Evolutionary conservation across 1,140 invertebrate genomes (phyloP), one percentile per base, ranked within the genome.

Genomic region (Choristoneura fumiferana): DNA sequence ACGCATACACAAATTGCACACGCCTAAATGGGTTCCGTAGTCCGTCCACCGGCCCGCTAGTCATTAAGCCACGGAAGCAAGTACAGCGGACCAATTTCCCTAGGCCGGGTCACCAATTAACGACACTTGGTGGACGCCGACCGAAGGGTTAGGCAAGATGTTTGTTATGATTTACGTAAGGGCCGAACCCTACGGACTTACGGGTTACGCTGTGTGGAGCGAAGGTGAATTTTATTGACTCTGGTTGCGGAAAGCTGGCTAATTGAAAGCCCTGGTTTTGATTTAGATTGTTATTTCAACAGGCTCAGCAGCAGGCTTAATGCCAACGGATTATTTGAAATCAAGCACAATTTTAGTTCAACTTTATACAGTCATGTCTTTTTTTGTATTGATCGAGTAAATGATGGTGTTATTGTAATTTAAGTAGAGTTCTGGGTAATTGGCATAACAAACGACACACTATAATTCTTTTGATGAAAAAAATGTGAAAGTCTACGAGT

Each of bases 61-160:
- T 83, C 80, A 83, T 85, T 85, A 85, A 83, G 73, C 80, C 73
- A 64, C 82, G 82, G 82, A 85, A 81, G 82, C 77, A 67, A 76
- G 75, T 76, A 79, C 78, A 78, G 82, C 76, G 73, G 72, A 83
- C 82, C 82, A 85, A 85, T 85, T 85, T 85, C 82, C 52, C 73
- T 62, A 56, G 67, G 17, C 43, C 77, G 78, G 75, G 73, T 77
- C 69, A 73, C 78, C 82, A 85, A 85, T 85, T 85, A 85, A 81
- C 80, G 67, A 69, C 80, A 81, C 77, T 81, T 82, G 80, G 79
- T 15, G 61, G 65, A 62, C 67, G 62, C 35, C 67, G 70, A 68
- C 71, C 73, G 70, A 78, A 85, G 82, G 82, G 82, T 85, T 83
- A 36, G 37, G 53, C 69, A 81, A 81, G 78, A 83, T 83, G 75